Conservation (phyloP, 2,113 vertebrate species). For the Procavia capensis region DNA sequence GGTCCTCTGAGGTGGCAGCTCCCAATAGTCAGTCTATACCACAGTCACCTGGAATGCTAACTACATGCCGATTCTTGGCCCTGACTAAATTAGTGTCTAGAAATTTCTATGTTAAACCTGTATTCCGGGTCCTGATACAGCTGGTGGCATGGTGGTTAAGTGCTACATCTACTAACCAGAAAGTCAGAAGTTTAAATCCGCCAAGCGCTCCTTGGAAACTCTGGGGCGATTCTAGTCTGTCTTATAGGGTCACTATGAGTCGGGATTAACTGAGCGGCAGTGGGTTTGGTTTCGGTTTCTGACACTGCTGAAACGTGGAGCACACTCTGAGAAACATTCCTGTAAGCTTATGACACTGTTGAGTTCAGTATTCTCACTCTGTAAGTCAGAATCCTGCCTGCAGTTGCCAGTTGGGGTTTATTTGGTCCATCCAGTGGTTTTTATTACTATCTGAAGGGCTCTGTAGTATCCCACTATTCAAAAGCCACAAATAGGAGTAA, state of each 20-base stretch:
- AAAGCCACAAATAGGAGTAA: neutral
- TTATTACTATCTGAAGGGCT: neutral
- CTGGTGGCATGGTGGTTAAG: no score
- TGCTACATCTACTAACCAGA: no score
- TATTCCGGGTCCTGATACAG: neutral
- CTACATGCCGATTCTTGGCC: neutral
- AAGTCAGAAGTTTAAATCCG: no score
- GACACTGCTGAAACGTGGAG: fast-evolving
- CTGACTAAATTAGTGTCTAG: neutral
- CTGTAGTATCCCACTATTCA: neutral
- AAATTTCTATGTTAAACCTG: neutral
- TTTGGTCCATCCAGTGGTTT: neutral
- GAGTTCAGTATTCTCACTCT: neutral
- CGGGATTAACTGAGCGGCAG: no score
- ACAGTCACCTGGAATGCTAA: neutral
- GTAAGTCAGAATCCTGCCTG: neutral
- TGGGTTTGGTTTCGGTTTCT: neutral
- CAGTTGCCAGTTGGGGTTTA: neutral
- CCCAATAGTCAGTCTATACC: neutral
- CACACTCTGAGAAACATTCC: neutral
- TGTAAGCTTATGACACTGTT: neutral
- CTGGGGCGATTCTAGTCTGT: no score
- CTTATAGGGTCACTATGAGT: no score
- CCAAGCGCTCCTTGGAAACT: no score
- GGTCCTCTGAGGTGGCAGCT: neutral